Evolutionary conservation across 2,797 vertebrate genomes (phyloP).

Genomic region (Melanotaenia maccullochi): DNA sequence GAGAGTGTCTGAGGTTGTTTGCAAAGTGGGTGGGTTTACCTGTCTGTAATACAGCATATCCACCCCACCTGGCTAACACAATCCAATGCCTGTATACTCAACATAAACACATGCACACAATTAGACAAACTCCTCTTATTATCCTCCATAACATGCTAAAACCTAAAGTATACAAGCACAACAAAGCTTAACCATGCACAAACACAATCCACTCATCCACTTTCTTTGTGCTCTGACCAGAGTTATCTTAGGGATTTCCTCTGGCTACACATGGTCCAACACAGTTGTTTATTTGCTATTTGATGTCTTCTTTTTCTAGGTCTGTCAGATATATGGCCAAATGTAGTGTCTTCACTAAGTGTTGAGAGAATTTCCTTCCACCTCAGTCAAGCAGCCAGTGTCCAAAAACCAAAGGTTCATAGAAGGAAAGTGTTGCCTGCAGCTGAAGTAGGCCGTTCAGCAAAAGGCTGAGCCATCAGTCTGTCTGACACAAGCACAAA

Average conservation of each 20-base stretch:
- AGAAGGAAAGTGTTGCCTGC: constrained; percentile 63
- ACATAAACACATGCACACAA: constrained; percentile 59
- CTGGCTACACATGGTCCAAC: constrained; percentile 40
- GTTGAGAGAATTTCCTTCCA: constrained; percentile 47
- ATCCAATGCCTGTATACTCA: constrained; percentile 57
- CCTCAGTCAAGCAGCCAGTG: constrained; percentile 55
- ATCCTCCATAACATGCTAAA: constrained; percentile 57
- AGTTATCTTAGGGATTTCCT: constrained; percentile 69
- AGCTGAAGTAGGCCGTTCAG: constrained; percentile 35
- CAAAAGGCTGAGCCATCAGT: constrained; percentile 42
- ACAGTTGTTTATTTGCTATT: constrained; percentile 65
- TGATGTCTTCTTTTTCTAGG: constrained; percentile 39
- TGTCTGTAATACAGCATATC: constrained; percentile 56
- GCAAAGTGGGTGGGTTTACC: constrained; percentile 69
- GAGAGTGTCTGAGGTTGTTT: constrained; percentile 73
- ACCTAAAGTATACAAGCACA: constrained; percentile 61
- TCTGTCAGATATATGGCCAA: constrained; percentile 34
- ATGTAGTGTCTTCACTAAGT: constrained; percentile 32
- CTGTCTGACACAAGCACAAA: constrained; percentile 20
- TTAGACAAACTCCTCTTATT: constrained; percentile 57
- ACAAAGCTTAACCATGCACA: constrained; percentile 61
- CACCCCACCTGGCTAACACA: constrained; percentile 56
- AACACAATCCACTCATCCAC: constrained; percentile 62
- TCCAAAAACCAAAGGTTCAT: constrained; percentile 60
- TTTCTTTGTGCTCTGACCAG: constrained; percentile 58